A percentile compares a stretch with the other conserved stretches of the same genome.
Conservation (phyloP, 2,113 vertebrate genomes). For the Perca flavescens region DNA sequence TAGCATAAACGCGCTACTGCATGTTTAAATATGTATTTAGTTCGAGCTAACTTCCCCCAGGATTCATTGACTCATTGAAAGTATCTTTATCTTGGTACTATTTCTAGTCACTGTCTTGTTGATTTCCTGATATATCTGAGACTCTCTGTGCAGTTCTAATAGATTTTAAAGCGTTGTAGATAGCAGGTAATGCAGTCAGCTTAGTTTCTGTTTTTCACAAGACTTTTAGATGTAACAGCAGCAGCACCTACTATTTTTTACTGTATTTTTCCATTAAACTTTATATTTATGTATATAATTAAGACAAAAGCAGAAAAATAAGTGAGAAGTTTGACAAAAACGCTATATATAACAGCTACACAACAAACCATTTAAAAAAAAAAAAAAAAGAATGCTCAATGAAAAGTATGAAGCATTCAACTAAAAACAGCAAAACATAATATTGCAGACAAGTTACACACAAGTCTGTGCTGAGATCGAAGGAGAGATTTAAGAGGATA, state of each 20-base stretch:
- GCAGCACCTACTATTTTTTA: neutral
- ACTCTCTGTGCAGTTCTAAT: neutral
- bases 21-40: neutral
- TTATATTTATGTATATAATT: neutral
- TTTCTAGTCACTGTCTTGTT: neutral
- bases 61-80: neutral
- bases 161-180: neutral
- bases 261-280: neutral
- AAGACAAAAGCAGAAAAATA: neutral
- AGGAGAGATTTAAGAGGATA: too few relatives aligned
- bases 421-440: neutral
- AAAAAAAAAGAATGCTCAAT: neutral
- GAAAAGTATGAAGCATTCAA: neutral
- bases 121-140: neutral
- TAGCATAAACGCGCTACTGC: too few relatives aligned
- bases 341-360: too few relatives aligned
- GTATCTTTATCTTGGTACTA: neutral
- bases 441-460: neutral
- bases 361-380: neutral
- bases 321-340: neutral
- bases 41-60: neutral
- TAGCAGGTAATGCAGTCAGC: neutral
- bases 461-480: too few relatives aligned
- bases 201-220: constrained; percentile 3
- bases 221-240: neutral